Conservation (phyloP, 92 coral and sea anemone genomes). For the Nematostella vectensis region DNA sequence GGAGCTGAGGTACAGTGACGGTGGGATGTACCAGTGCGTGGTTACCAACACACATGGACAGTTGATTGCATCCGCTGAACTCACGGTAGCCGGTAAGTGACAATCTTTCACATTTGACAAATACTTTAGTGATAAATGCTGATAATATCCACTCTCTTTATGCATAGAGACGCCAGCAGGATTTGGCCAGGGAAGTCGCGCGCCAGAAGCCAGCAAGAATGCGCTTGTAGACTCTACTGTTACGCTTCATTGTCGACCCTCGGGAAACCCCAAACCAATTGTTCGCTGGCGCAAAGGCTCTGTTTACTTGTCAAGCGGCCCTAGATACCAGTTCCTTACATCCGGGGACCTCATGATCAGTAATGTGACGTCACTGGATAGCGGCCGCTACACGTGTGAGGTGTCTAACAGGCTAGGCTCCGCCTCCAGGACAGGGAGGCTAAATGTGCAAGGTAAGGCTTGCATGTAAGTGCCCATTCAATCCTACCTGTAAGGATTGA, state of each 20-base stretch:
- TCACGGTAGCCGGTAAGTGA: conserved; percentile 60
- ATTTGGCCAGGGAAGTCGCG: conserved; percentile 67
- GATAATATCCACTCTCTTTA: no score
- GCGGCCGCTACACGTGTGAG: conserved; percentile 71
- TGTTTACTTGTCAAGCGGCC: conserved; percentile 6
- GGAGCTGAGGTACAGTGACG: conserved; percentile 27
- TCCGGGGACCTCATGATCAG: conserved; percentile 66
- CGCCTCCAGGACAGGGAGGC: conserved; percentile 41
- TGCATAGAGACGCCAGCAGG: conserved; percentile 71
- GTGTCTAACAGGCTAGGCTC: conserved; percentile 64
- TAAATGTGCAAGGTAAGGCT: conserved; percentile 64
- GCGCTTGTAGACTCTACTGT: conserved; percentile 62
- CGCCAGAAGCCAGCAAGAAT: conserved; percentile 40
- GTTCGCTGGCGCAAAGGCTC: conserved; percentile 63
- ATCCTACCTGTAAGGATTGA: no score
- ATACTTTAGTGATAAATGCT: no score
- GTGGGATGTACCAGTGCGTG: conserved; percentile 91
- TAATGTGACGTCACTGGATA: conserved; percentile 54
- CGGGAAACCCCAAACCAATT: conserved; percentile 77
- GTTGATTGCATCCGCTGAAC: conserved; percentile 49
- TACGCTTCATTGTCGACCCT: conserved; percentile 54
- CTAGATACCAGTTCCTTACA: conserved; percentile 38
- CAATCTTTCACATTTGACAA: neutral
- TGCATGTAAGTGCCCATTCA: no score
- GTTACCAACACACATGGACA: conserved; percentile 68